phyloP scores from a whole-genome alignment of 2,797 vertebrate species.

The Octomys mimax region DNA sequence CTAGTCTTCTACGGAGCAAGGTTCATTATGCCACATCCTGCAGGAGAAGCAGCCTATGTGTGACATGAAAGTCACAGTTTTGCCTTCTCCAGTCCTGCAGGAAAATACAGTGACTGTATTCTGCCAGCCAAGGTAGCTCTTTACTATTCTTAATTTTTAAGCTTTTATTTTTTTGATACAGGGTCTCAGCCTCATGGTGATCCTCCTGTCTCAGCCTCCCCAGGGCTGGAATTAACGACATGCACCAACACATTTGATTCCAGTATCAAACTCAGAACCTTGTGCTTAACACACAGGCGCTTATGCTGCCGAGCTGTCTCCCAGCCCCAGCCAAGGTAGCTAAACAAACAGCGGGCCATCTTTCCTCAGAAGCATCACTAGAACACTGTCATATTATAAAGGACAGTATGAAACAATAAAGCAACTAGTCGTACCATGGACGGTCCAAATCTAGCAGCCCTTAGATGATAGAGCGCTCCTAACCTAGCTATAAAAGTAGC shows the following conservation, averaged over 20 bases:
- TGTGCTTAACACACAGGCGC: too few relatives aligned
- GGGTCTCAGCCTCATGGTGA: too few relatives aligned
- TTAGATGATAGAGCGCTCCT: fast-evolving
- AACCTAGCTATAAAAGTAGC: not conserved
- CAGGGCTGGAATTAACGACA: too few relatives aligned
- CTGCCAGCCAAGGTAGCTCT: too few relatives aligned
- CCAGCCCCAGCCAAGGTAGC: too few relatives aligned
- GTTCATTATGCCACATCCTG: not conserved
- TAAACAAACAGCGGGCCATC: not conserved
- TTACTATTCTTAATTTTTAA: too few relatives aligned
- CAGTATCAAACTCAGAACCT: too few relatives aligned
- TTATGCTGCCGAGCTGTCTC: too few relatives aligned
- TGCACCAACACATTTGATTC: too few relatives aligned
- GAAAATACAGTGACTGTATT: not conserved
- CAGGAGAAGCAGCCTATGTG: not conserved
- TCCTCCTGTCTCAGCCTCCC: too few relatives aligned
- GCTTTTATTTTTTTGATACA: too few relatives aligned
- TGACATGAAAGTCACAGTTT: not conserved
- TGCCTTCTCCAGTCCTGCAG: not conserved
- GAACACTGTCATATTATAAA: not conserved
- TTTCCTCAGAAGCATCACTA: not conserved
- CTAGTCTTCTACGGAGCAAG: not conserved
- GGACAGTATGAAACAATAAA: not conserved
- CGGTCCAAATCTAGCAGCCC: not conserved
- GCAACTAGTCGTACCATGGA: not conserved